Base-by-base conservation (phyloP, 2,113 vertebrate species). In the Chionodraco myersi region DNA sequence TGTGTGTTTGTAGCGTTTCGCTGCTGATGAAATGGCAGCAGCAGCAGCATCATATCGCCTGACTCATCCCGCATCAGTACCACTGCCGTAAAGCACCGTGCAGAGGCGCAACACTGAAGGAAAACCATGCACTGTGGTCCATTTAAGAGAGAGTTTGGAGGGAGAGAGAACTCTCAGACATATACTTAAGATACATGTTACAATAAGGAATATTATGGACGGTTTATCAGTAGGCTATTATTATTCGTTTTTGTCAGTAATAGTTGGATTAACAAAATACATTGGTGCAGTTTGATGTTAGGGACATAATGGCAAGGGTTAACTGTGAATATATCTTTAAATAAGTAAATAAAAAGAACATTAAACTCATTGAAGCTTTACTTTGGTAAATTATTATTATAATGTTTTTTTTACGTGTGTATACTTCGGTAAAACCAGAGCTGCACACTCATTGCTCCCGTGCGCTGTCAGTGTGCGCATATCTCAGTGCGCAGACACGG, bases 61-160 rank as follows among this genome's bases (percentile, higher is more conserved):
- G 97, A 97, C 96, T 97, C 97, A 97, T 97, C 95, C 93, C 95
- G 94, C 96, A 96, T 95, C 95, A 96, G 94, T 88, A 92, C 93
- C 94, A 94, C 59, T 94, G 83, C 96, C 94, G 96, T 95, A 97
- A 95, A 92, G 47, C 18, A 87, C 83, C 47, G 84, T 16, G 68
- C 72, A 95, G 80, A 76, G 49, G 86, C 83, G 92, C 94, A 92
- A 59, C 26, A 10, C 58, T 1, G 18, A 16, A 11, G 30, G 8
- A 34, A 56, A 75, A 30, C 6, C 0, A 41, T 41, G 36, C 36
- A 21, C n/a, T 23, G 5, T 3, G 10, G 6, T 2, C 0, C 34
- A 1, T 8, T 44, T 26, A 7, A 23, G 34, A 1, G 0, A 41
- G 14, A 61, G 59, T 44, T 44, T n/a, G 8, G 12, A 2, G 12